phyloP scores from a whole-genome alignment of 2,888 invertebrate species.

The Eledona agricola region DNA sequence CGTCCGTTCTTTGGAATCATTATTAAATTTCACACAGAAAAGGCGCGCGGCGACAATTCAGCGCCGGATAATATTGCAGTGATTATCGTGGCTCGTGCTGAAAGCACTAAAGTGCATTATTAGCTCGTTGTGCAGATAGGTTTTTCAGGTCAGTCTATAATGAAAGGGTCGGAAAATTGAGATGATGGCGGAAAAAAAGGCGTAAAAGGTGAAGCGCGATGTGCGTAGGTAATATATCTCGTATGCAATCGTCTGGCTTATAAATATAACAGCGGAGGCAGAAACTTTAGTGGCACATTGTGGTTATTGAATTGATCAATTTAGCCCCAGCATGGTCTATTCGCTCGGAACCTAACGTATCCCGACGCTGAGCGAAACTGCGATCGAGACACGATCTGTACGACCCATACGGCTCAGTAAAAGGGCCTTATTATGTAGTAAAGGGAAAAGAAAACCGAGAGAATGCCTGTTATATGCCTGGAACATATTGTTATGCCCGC shows the following conservation, averaged over 20 bases:
- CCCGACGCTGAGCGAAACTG: constrained; percentile 50
- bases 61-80: constrained; percentile 54
- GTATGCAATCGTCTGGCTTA: constrained; percentile 56
- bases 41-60: constrained; percentile 46
- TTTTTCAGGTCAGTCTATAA: constrained; percentile 34
- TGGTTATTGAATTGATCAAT: constrained; percentile 65
- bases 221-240: constrained; percentile 42
- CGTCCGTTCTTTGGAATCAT: too few species aligned
- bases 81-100: constrained; percentile 56
- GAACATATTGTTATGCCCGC: constrained; percentile 61
- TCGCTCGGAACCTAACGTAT: constrained; percentile 52
- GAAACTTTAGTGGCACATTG: constrained; percentile 61
- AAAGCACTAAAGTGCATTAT: constrained; percentile 51
- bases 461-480: constrained; percentile 60
- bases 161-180: constrained; percentile 13
- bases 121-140: constrained; percentile 33
- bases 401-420: constrained; percentile 59
- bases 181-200: not conserved
- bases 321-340: constrained; percentile 61
- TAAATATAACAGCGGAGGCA: constrained; percentile 60
- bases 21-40: too few species aligned
- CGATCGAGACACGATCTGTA: constrained; percentile 60
- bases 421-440: constrained; percentile 62
- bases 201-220: not conserved
- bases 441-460: constrained; percentile 59